Base-by-base conservation (phyloP, 2,888 invertebrate species). In the Drosophila imparisetae region DNA sequence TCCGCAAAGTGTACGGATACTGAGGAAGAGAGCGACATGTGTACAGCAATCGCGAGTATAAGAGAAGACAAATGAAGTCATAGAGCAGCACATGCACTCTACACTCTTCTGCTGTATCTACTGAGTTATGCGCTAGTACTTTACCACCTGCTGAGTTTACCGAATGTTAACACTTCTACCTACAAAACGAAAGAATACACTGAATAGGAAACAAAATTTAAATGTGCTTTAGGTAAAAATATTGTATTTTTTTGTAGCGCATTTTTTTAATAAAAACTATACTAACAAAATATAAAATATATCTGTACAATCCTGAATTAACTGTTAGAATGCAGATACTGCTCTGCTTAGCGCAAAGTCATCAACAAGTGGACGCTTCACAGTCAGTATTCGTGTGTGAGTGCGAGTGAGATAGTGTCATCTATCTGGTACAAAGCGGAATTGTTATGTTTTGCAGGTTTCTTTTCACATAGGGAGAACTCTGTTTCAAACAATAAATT, bases 1-100 rank as follows among this genome's bases (percentile, higher is more conserved):
- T 45, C 24, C 15, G 24, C 45, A 24, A 45, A 45, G 59, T 60
- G 55, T 55, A 48, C 42, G 57, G 45, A 55, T 21, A 61, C 52
- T 36, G 13, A 48, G 24, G 15, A 18, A 40, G 55, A 40, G 57
- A 29, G 42, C 50, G 24, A 11, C 24, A 45, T 24, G 45, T 24
- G 15, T 24, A 66, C 27, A 76, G 65, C 36, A 54, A 42, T 57
- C 50, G 15, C 30, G 13, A 30, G 62, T 53, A 67, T 67, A 70
- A 70, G 70, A 57, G 62, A 36, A 40, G 18, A 40, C 15, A 75
- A 53, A 72, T 72, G 45, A 67, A 52, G 52, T 50, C 61, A 67
- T 49, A 57, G 38, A 68, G 63, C 50, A 40, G 15, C 27, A 21
- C 34, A 57, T 50, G 55, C 57, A 66, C 65, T 55, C 34, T 34